These are phyloP conservation scores for Campaea margaritaria DNA, from an alignment of 2,888 invertebrate species.

Conservation along the genomic window DNA sequence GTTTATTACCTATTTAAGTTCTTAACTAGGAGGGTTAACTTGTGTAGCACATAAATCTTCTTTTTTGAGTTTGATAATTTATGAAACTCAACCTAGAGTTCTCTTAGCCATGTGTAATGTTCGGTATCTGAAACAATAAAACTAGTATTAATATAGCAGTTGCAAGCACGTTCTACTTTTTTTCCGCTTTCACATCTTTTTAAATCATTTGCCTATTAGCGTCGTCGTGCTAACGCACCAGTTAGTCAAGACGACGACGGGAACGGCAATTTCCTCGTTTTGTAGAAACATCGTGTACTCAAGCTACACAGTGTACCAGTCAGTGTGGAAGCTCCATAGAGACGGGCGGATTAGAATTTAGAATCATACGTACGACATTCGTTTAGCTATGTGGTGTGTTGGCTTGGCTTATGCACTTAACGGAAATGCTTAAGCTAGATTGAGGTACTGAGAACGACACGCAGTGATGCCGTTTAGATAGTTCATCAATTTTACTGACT, in stretches of 20 bases:
- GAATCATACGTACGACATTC: not conserved
- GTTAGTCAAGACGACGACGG: slow-evolving; percentile 54
- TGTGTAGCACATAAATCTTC: not conserved
- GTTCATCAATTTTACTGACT: not conserved
- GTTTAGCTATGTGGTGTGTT: not conserved
- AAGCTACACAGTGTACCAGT: not conserved
- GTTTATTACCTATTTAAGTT: slow-evolving; percentile 15
- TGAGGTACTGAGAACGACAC: too few species aligned
- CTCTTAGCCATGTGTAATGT: not conserved
- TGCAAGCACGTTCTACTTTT: slow-evolving; percentile 2
- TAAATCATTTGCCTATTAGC: slow-evolving; percentile 49
- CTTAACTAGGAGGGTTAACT: slow-evolving; percentile 7
- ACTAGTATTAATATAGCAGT: too few species aligned
- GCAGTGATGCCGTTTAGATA: not conserved
- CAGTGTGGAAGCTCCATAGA: slow-evolving; percentile 8
- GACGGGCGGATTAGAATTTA: not conserved
- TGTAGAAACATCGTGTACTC: slow-evolving; percentile 59
- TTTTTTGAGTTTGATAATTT: not conserved
- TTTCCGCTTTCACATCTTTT: slow-evolving; percentile 40
- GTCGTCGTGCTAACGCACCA: slow-evolving; percentile 53
- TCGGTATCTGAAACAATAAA: not conserved
- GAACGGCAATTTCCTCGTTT: slow-evolving; percentile 62
- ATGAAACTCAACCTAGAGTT: too few species aligned
- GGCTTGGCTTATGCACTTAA: not conserved
- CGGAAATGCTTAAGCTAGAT: not conserved